Base-by-base conservation (phyloP, 1,140 invertebrate genomes). In the Vanessa tameamea region DNA sequence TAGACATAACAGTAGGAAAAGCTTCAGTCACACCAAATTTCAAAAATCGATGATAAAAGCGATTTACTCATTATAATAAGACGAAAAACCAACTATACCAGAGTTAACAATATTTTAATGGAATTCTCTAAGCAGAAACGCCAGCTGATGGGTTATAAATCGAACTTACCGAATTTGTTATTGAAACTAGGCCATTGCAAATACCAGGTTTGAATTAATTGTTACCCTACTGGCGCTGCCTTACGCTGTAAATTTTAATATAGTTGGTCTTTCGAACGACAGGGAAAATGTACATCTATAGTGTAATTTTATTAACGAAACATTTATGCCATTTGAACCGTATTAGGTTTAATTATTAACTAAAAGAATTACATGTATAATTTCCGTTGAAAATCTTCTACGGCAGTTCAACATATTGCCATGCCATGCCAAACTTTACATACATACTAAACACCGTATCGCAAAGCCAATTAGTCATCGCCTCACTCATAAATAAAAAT, bases 1-100 rank as follows among this genome's bases (percentile, higher is more conserved):
- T 81, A 87, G 82, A 80, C 86, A 79, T 81, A 84, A 80, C 83
- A 75, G 78, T 83, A 65, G 64, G 72, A 84, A 82, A 89, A 90
- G 87, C 87, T 81, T 80, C 83, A 83, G 73, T 81, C 74, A 78
- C 70, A 75, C 77, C 43, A 65, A 37, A 37, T 37, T 61, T 61
- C 5, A 61, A 61, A 61, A 61, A 31, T 37, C 23, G 26, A 61
- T 37, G 57, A 61, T 15, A 31, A 26, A 61, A 61, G 57, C 57
- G 23, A 37, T 37, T 61, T 61, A 57, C 23, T 23, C 20, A 37
- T 43, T 37, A 15, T 4, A 16, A 61, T 15, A 31, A 3, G 6
- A 57, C 53, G 57, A 61, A 6, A 37, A 14, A 61, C 57, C 57
- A 61, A 37, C 57, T 61, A 37, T n/a, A 61, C 23, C 9, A 6